Evolutionary conservation across 2,113 vertebrate species (phyloP), one percentile per base, ranked within the genome.

Genomic region (Solea senegalensis): DNA sequence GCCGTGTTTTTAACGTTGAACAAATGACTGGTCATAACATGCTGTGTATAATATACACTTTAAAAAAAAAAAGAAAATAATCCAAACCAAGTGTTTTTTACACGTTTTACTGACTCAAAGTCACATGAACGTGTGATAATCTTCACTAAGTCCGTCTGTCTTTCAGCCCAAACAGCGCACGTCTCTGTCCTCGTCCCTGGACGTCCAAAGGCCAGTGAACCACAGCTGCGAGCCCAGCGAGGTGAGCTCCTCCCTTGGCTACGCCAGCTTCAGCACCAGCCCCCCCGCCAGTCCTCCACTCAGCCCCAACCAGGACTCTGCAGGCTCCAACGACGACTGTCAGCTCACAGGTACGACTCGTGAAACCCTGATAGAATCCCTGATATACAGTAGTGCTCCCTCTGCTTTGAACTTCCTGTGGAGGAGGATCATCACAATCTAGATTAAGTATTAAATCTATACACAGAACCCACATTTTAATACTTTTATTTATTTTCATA

Each of bases 81-180:
- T 34, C 2, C 34, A 34, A 34, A 34, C 2, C 34, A 34, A 34
- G 34, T 34, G 3, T 4, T 21, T 21, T 21, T 21, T 21, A 21
- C 21, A 21, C 21, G 21, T 21, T 48, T 48, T 13, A 48, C 12
- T 10, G 12, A 13, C 13, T 4, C 10, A 46, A 10, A 45, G 12
- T n/a, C n/a, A n/a, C 7, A 8, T 9, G 3, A 46, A 46, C 7
- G 44, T 40, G 7, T 12, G 13, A 34, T 21, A n/a, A 8, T 50
- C 4, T 39, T 58, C 43, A n/a, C 13, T 50, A 3, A 4, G 6
- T n/a, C 6, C 45, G 56, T 43, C 54, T 48, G 10, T 91, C 81
- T 89, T 13, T 11, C 86, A 98, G 97, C 96, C 97, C 27, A 98
- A 98, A 80, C 97, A 98, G 82, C 95, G 97, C 14, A 97, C 96